phyloP scores from a whole-genome alignment of 2,797 vertebrate species.

The Gallinago solitaria region DNA sequence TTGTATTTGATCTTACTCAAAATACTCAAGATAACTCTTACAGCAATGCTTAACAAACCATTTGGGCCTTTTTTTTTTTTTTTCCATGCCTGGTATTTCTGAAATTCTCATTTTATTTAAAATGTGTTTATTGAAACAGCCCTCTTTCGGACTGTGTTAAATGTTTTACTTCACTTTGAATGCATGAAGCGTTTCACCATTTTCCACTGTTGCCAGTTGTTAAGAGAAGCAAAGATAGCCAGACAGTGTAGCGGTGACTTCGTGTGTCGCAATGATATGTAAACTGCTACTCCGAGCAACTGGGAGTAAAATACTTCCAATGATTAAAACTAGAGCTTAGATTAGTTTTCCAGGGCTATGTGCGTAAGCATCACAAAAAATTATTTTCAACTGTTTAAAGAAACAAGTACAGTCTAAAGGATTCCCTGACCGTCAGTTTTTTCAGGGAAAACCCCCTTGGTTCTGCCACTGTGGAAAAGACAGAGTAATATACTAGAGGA shows the following conservation, averaged over 20 bases:
- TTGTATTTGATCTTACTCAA: background rate
- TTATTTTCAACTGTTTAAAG: background rate
- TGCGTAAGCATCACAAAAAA: background rate
- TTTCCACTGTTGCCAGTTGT: background rate
- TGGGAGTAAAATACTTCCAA: background rate
- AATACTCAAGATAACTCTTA: background rate
- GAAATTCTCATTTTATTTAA: background rate
- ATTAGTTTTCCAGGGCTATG: background rate
- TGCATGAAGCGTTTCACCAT: background rate
- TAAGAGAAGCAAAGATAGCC: background rate
- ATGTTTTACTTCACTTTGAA: background rate
- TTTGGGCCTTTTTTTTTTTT: background rate
- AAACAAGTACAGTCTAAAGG: background rate
- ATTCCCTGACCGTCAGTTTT: background rate
- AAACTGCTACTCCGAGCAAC: background rate
- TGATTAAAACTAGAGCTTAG: background rate
- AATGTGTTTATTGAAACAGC: background rate
- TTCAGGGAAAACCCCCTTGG: background rate
- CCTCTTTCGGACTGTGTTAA: background rate
- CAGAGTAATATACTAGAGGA: background rate
- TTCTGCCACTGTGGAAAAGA: background rate
- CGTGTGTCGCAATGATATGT: background rate
- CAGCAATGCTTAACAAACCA: background rate
- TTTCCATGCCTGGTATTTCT: background rate
- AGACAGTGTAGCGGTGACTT: background rate